Evolutionary conservation across 1,140 invertebrate species (phyloP), one percentile per base, ranked within the genome.

Genomic region (Ylistrum balloti): DNA sequence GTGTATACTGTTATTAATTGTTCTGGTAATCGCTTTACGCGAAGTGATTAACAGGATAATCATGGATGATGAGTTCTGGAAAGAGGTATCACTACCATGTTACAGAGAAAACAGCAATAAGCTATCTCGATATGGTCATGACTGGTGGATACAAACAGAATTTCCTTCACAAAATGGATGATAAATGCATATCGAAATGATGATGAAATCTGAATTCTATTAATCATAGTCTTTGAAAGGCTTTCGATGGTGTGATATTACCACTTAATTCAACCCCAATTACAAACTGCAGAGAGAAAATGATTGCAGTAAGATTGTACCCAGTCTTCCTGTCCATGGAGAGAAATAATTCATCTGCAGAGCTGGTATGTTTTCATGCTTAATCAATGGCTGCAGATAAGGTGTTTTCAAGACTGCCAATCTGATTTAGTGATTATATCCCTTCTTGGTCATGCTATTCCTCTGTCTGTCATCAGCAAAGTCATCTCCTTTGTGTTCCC

Each of bases 181-280:
- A 28, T 74, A 74, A 74, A 74, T 74, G 22, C n/a, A 74, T 74
- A 28, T 2, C 56, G 28, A 28, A 74, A 74, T 74, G 56, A 74
- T 74, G n/a, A 74, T 74, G 56, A 74, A 74, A 74, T 74, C 56
- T 74, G 56, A 74, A 74, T 74, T 74, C 56, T 74, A 74, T 74
- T 74, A 74, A 74, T 74, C 56, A 74, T 28, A 28, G 56, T 74
- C 56, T 74, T 74, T 74, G 56, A 74, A 74, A 74, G 56, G 56
- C 56, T 74, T 74, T 74, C 28, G 56, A 74, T 74, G 56, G 56
- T 28, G n/a, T 74, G 56, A 74, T 74, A 74, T 74, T 74, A 28
- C 56, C n/a, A 28, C n/a, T 74, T 74, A 74, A 74, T 74, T 74
- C 56, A 74, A 74, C 56, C 56, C 56, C 56, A 74, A 74, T 74